Evolutionary conservation across 2,113 vertebrate species (phyloP).

Genomic region (Caranx melampygus): DNA sequence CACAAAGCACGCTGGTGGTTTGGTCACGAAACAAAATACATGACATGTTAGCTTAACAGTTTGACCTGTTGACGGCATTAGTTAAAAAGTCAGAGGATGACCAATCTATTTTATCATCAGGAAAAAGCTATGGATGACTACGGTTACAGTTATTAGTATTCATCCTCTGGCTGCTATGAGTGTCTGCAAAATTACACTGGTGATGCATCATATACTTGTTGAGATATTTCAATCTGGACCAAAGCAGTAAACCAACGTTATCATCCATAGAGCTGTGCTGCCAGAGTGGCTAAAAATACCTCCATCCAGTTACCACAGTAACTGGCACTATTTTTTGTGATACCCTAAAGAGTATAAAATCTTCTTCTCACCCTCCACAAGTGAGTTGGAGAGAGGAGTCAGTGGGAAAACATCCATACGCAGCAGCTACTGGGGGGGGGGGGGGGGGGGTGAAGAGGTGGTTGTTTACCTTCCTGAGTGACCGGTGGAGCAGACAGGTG

Average conservation of each 20-base stretch:
- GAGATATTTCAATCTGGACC: not conserved
- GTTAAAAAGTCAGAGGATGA: too few relatives aligned
- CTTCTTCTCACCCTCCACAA: not conserved
- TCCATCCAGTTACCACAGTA: slow-evolving; percentile 13
- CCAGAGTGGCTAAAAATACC: not conserved
- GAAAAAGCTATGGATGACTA: not conserved
- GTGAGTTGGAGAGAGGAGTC: not conserved
- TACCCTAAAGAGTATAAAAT: slow-evolving; percentile 6
- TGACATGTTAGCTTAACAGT: too few relatives aligned
- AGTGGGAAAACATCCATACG: not conserved
- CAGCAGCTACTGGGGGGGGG: not conserved
- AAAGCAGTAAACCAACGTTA: not conserved
- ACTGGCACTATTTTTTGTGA: slow-evolving; percentile 2
- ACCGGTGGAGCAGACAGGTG: not conserved
- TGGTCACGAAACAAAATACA: too few relatives aligned
- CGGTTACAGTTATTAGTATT: not conserved
- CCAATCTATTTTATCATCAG: too few relatives aligned
- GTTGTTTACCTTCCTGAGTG: not conserved
- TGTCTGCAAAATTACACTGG: too few relatives aligned
- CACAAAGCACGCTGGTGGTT: too few relatives aligned
- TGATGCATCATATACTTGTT: not conserved
- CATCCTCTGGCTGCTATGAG: too few relatives aligned
- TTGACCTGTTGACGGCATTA: too few relatives aligned
- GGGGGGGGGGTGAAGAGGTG: not conserved
- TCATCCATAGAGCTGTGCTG: not conserved